Percentiles rank a stretch among this genome's conserved stretches.
These are phyloP conservation scores for Pemphigus obesinymphae DNA, from an alignment of 1,140 invertebrate species.

Conservation along the genomic window DNA sequence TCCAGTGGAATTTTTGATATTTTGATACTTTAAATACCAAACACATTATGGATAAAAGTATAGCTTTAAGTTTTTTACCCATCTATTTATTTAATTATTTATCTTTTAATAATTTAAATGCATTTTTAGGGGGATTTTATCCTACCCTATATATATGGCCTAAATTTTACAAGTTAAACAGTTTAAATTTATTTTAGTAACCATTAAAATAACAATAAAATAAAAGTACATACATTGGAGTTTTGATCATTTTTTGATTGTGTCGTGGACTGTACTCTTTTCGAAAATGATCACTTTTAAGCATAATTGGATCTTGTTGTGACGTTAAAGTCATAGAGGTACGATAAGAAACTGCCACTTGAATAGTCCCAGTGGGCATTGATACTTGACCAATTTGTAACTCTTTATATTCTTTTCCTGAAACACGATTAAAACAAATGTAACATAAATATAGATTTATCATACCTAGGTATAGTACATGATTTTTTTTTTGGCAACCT, in stretches of 20 bases:
- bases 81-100: no score
- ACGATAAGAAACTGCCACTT: conserved; percentile 73
- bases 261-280: conserved; percentile 65
- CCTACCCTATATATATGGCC: no score
- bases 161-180: not conserved
- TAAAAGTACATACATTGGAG: conserved; percentile 56
- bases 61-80: no score
- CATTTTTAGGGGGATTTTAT: no score
- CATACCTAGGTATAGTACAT: not conserved
- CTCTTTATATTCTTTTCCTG: conserved; percentile 67
- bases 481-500: conserved; percentile 6
- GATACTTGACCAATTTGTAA: conserved; percentile 74
- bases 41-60: no score
- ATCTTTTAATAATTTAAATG: no score
- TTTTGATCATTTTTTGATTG: conserved; percentile 27
- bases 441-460: conserved; percentile 44
- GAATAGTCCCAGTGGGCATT: conserved; percentile 74
- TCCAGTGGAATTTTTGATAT: no score
- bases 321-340: conserved; percentile 86
- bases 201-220: not conserved
- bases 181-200: not conserved
- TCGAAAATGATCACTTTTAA: conserved; percentile 87
- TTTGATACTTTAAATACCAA: no score
- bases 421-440: conserved; percentile 44
- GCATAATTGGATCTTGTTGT: conserved; percentile 69